A percentile compares a stretch with the other conserved stretches of the same genome.
Evolutionary conservation across 23 tunicate genomes (phyloP).

Genomic region (Halocynthia roretzi): DNA sequence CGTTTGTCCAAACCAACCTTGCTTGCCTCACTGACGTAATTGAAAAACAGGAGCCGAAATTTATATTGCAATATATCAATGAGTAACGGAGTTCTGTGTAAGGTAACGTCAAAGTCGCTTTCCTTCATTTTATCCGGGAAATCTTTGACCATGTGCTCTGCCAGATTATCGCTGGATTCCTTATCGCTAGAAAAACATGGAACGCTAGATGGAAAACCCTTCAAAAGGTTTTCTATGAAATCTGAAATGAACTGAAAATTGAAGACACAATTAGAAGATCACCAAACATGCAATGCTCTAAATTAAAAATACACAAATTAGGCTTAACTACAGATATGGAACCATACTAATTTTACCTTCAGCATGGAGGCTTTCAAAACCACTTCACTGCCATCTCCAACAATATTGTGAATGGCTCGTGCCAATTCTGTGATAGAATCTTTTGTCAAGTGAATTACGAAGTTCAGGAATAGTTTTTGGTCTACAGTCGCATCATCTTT

Average conservation of each 20-base stretch:
- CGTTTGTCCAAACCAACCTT: not conserved
- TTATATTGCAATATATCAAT: slow-evolving; percentile 16
- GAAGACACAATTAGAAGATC: not conserved
- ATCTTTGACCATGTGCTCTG: slow-evolving; percentile 7
- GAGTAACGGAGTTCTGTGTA: slow-evolving; percentile 16
- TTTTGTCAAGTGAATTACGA: slow-evolving; percentile 12
- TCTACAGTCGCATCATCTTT: not conserved
- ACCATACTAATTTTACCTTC: no score
- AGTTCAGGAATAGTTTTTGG: not conserved
- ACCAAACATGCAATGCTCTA: not conserved
- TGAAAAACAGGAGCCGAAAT: slow-evolving; percentile 18
- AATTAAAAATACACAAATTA: no score
- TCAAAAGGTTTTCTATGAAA: not conserved
- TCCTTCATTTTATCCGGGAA: slow-evolving; percentile 16
- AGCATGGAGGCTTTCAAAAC: not conserved
- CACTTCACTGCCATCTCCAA: not conserved
- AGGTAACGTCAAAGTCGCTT: slow-evolving; percentile 5
- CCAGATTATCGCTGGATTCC: not conserved
- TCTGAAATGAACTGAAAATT: slow-evolving; percentile 1
- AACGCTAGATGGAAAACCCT: not conserved
- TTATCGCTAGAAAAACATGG: not conserved
- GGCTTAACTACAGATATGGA: no score
- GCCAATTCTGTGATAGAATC: slow-evolving; percentile 14
- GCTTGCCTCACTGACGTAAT: slow-evolving; percentile 16
- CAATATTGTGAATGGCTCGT: slow-evolving; percentile 5